Base-by-base conservation (phyloP, 2,888 invertebrate genomes). In the Hydrotaea cyrtoneurina region DNA sequence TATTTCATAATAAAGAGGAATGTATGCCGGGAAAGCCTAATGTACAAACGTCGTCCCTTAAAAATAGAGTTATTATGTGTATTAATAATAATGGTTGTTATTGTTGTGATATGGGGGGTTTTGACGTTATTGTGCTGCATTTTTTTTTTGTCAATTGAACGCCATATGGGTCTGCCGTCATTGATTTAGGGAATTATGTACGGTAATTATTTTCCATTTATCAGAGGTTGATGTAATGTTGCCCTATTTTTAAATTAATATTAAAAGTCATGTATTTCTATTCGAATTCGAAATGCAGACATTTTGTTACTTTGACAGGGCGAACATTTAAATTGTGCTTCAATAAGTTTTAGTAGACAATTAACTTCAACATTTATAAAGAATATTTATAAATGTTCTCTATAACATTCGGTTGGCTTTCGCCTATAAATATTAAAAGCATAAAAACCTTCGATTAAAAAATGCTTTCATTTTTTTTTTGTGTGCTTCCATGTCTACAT, bases 141-240 rank as follows among this genome's bases (percentile, higher is more conserved):
- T 21, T 78, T 80, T 76, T 66, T 53, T 62, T 19, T 46, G 77
- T 17, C 15, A n/a, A 21, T 50, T 26, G 23, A 59, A 17, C 57
- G 7, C 31, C 31, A 36, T 39, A n/a, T 15, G 59, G 26, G 75
- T 62, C 66, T 75, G 76, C 76, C 76, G 76, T 76, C 79, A 77
- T 80, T 80, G 79, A 76, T 82, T 79, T 73, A 72, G 79, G 39
- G 57, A 64, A 71, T 76, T 55, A 64, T 83, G 75, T 57, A 36
- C 64, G 71, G 76, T 77, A 72, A 80, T 83, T 83, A 80, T 83
- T 83, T 83, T 79, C 43, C 62, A 79, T 79, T 79, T 79, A 72
- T 72, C 3, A 31, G 31, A 31, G 31, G 31, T 31, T 31, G 31
- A 1, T 8, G 13, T 39, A 13, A 10, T 10, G 39, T 8, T 3